Conservation (phyloP, 2,888 invertebrate species). For the Mellilla xanthometata region DNA sequence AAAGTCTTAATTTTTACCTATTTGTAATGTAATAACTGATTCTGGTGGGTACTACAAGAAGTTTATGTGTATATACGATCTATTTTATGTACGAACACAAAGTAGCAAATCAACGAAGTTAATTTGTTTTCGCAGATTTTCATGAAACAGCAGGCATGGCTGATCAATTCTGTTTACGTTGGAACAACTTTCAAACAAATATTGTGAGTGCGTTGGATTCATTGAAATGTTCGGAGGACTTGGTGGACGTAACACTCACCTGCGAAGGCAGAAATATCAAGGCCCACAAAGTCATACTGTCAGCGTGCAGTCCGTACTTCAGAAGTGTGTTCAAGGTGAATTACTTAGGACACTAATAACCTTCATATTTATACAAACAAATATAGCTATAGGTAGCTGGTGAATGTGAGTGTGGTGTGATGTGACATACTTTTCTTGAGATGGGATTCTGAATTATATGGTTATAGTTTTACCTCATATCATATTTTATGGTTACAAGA, state of each 20-base stretch:
- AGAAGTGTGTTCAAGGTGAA: conserved; percentile 88
- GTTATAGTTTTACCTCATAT: no score
- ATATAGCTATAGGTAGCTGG: conserved; percentile 34
- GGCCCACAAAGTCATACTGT: conserved; percentile 89
- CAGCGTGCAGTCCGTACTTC: conserved; percentile 89
- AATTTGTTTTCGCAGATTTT: conserved; percentile 54
- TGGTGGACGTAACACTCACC: conserved; percentile 88
- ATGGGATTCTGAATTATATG: conserved; percentile 12
- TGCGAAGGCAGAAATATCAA: conserved; percentile 88
- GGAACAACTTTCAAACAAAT: conserved; percentile 89
- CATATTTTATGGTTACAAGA: no score
- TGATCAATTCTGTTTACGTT: conserved; percentile 88
- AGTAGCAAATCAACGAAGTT: conserved; percentile 42
- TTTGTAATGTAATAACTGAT: conserved; percentile 48
- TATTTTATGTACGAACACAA: conserved; percentile 36
- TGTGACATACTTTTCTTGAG: conserved; percentile 30
- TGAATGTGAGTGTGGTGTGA: conserved; percentile 28
- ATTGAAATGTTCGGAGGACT: conserved; percentile 86
- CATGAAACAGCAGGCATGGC: conserved; percentile 70
- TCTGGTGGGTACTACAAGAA: conserved; percentile 40
- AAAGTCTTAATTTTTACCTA: conserved; percentile 37
- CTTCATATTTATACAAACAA: conserved; percentile 63
- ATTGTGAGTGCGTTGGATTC: conserved; percentile 87
- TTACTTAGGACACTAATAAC: conserved; percentile 76
- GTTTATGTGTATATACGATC: conserved; percentile 15